These are phyloP conservation scores for Solenopsis fugax DNA, from an alignment of 1,140 invertebrate species.

Conservation along the genomic window DNA sequence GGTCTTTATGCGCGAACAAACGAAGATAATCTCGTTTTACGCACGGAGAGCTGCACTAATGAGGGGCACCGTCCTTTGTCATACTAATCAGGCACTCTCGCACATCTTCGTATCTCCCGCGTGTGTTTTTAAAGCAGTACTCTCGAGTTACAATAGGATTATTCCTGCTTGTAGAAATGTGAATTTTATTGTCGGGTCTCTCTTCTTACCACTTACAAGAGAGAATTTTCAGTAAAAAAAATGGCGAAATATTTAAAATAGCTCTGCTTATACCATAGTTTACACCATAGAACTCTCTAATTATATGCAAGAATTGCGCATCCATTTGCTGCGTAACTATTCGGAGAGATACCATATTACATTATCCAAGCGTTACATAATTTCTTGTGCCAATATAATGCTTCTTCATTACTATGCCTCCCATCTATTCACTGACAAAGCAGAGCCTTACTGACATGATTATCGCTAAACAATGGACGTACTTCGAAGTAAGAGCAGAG, in stretches of 20 bases:
- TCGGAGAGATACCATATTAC: not conserved
- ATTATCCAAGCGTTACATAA: slow-evolving; percentile 24
- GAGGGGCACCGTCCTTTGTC: slow-evolving; percentile 66
- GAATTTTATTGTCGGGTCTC: slow-evolving; percentile 42
- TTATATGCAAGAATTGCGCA: slow-evolving; percentile 6
- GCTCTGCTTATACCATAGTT: not conserved
- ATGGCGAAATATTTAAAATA: not conserved
- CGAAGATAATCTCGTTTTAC: slow-evolving; percentile 78
- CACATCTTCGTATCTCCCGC: slow-evolving; percentile 50
- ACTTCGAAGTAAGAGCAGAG: slow-evolving; percentile 49
- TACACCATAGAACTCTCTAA: not conserved
- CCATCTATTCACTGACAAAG: slow-evolving; percentile 19
- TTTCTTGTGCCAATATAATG: slow-evolving; percentile 47
- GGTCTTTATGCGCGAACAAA: slow-evolving; percentile 71
- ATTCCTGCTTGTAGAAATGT: slow-evolving; percentile 40
- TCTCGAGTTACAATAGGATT: slow-evolving; percentile 45
- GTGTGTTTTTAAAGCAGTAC: slow-evolving; percentile 49
- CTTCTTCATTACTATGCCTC: slow-evolving; percentile 22
- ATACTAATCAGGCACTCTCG: slow-evolving; percentile 50
- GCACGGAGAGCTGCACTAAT: slow-evolving; percentile 71
- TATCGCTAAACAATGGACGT: slow-evolving; percentile 61
- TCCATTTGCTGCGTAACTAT: not conserved
- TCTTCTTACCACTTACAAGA: not conserved
- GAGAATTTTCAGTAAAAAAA: slow-evolving; percentile 11
- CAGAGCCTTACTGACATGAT: not conserved